A percentile compares a stretch with the other conserved stretches of the same genome.
Evolutionary conservation across 2,113 vertebrate species (phyloP).

Genomic region (Psettodes erumei): DNA sequence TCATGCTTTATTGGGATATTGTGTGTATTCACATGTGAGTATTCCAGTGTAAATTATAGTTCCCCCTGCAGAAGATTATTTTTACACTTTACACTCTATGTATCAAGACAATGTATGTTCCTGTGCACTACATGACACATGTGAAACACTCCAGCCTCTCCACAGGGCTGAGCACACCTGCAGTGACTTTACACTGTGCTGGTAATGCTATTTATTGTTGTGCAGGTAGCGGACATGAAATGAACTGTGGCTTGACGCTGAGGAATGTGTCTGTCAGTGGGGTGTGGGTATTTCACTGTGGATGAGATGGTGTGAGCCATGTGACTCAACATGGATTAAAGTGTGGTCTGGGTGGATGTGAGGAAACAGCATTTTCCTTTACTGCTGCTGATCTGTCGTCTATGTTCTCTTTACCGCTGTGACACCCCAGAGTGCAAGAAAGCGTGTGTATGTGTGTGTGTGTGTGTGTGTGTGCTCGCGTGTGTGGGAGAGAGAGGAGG

Average conservation of each 20-base stretch:
- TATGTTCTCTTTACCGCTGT: constrained; percentile 52
- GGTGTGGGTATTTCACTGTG: constrained; percentile 40
- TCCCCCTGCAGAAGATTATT: constrained; percentile 4
- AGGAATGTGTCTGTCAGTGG: constrained; percentile 11
- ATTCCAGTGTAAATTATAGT: background rate
- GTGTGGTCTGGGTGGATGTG: constrained; percentile 21
- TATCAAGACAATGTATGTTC: background rate
- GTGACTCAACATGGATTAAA: constrained; percentile 28
- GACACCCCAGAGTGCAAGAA: constrained; percentile 43
- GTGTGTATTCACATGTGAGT: no score
- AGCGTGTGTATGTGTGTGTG: background rate
- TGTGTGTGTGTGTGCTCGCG: constrained; percentile 1
- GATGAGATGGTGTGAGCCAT: constrained; percentile 24
- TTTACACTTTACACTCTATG: background rate
- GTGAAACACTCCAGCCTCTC: constrained; percentile 14
- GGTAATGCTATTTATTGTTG: constrained; percentile 11
- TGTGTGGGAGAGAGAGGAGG: constrained; percentile 7
- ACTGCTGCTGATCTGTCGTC: constrained; percentile 51
- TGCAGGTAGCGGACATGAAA: constrained; percentile 3
- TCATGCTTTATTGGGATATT: background rate
- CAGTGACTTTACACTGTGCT: no score
- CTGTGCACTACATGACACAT: constrained; percentile 13
- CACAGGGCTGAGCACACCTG: constrained; percentile 29
- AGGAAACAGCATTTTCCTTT: constrained; percentile 54
- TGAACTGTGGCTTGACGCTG: constrained; percentile 25